A percentile compares a stretch with the other conserved stretches of the same genome.
Evolutionary conservation across 2,113 vertebrate genomes (phyloP).

Genomic region (Carassius gibelio): DNA sequence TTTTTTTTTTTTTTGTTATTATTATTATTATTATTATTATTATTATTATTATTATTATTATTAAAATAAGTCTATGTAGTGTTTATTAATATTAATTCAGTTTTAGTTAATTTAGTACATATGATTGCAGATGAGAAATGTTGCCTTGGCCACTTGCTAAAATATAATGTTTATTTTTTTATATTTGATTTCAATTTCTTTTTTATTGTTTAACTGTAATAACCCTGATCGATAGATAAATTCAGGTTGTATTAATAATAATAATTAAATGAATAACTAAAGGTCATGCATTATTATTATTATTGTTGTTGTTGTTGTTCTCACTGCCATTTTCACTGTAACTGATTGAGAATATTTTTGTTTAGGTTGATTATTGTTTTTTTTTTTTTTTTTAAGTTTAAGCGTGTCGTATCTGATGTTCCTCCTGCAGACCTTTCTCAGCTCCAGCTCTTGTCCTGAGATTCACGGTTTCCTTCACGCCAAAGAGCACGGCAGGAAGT

Average conservation of each 20-base stretch:
- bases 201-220: not conserved
- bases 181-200: too few relatives aligned
- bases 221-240: too few relatives aligned
- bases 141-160: too few relatives aligned
- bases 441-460: constrained; percentile 92
- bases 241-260: not conserved
- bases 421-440: constrained; percentile 86
- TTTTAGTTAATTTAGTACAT: too few relatives aligned
- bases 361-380: too few relatives aligned
- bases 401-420: not conserved
- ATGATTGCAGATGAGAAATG: too few relatives aligned
- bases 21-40: not conserved
- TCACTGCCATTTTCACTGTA: not conserved
- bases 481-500: constrained; percentile 92
- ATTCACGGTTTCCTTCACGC: constrained; percentile 91
- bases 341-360: not conserved
- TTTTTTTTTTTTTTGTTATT: too few relatives aligned
- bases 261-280: not conserved
- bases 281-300: not conserved
- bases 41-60: not conserved
- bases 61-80: not conserved
- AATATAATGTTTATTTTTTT: too few relatives aligned
- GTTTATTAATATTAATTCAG: not conserved
- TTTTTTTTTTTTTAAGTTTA: not conserved
- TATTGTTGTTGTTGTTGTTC: not conserved